Conservation (phyloP, 1,140 invertebrate species). For the Bombus ignitus region DNA sequence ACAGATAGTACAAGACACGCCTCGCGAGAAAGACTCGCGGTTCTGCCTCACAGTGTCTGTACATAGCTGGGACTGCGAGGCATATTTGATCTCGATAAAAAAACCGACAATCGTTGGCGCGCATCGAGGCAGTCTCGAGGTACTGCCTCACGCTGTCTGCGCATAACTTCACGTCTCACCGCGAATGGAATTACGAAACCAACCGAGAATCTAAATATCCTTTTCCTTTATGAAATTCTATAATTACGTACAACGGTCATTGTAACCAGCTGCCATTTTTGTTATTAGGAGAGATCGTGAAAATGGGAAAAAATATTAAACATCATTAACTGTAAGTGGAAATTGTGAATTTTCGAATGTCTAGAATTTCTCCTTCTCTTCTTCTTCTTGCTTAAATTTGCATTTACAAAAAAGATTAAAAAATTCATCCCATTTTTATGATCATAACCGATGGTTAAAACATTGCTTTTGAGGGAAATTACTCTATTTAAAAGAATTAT, state of each 20-base stretch:
- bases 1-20: too few species aligned
- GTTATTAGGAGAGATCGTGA: not conserved
- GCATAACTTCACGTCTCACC: not conserved
- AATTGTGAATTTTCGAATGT: not conserved
- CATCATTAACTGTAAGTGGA: not conserved
- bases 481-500: too few species aligned
- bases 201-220: not conserved
- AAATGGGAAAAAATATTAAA: not conserved
- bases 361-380: not conserved
- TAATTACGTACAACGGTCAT: not conserved
- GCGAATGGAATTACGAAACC: not conserved
- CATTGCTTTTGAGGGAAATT: too few species aligned
- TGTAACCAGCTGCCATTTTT: not conserved
- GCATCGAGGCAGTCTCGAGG: too few species aligned
- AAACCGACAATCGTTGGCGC: too few species aligned
- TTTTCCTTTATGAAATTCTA: conserved; percentile 14
- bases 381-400: not conserved
- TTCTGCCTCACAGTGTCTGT: too few species aligned
- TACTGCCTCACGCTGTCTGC: too few species aligned
- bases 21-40: too few species aligned
- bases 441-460: too few species aligned
- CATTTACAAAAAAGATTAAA: not conserved
- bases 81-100: too few species aligned
- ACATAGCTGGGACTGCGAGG: too few species aligned
- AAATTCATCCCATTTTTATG: too few species aligned